Base-by-base conservation (phyloP, 2,797 vertebrate genomes). In the Periophthalmus magnuspinnatus region DNA sequence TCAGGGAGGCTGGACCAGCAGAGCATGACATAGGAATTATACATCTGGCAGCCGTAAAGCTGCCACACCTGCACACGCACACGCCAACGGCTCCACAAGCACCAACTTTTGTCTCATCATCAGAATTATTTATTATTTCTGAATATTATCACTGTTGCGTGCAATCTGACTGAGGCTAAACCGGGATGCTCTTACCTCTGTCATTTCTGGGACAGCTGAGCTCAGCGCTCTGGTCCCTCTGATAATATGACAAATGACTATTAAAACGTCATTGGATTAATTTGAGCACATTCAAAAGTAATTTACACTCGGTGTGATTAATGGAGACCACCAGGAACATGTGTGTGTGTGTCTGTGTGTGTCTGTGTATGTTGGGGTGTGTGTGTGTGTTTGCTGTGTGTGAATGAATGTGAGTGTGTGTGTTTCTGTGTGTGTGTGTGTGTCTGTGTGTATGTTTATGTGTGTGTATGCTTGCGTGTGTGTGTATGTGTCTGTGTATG, bases 1-100 rank as follows among this genome's bases (percentile, higher is more conserved):
- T 89, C 84, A 71, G 79, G 80, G 88, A 89, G 88, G 89, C 84
- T 87, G 86, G 77, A 88, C 72, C 79, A 86, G 70, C 79, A 61
- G 77, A 87, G 84, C 88, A 78, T 90, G 89, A 88, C 84, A 83
- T 89, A 86, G 85, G 88, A 91, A 92, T 91, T 89, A 92, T 86
- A 89, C 90, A 89, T 86, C 86, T 85, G 83, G 78, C 84, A 87
- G 86, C 80, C 86, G 84, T 89, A 92, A 90, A 89, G 84, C 82
- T 81, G 83, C 72, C 81, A 60, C 81, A 55, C 78, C 68, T 71
- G 33, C 72, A 45, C 70, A 65, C 72, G 57, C 73, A 68, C 66
- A 67, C 72, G 79, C 68, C 69, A 68, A 22, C 58, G n/a, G 32
- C 58, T 70, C 71, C 84, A 67, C 74, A 68, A 79, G 72, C 71